phyloP scores from a whole-genome alignment of 2,888 invertebrate genomes.

The Drosophila rellima region DNA sequence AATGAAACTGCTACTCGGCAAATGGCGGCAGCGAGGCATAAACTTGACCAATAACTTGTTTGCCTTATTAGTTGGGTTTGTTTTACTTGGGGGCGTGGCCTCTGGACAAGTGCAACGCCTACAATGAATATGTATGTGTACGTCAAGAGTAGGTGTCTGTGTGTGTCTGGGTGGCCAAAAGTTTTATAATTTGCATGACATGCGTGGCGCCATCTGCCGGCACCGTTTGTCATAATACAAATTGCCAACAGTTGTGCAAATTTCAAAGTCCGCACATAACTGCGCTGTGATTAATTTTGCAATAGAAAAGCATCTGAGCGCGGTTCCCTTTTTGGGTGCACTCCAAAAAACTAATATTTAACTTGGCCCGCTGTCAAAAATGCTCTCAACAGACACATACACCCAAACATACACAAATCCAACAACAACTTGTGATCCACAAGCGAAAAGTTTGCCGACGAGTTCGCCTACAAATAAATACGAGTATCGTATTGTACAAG shows the following conservation, averaged over 20 bases:
- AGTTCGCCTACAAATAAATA: neutral
- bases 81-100: slow-evolving; percentile 13
- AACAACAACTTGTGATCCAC: neutral
- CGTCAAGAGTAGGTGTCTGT: slow-evolving; percentile 7
- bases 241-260: slow-evolving; percentile 69
- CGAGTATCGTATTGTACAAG: neutral
- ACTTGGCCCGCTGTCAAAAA: slow-evolving; percentile 29
- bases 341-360: slow-evolving; percentile 48
- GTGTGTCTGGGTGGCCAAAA: slow-evolving; percentile 46
- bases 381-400: neutral
- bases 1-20: slow-evolving; percentile 64
- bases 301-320: slow-evolving; percentile 52
- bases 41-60: slow-evolving; percentile 53
- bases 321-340: slow-evolving; percentile 7
- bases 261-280: slow-evolving; percentile 60
- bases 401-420: neutral
- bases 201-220: slow-evolving; percentile 76
- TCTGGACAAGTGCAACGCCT: slow-evolving; percentile 39
- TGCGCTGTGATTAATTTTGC: slow-evolving; percentile 69
- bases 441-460: neutral
- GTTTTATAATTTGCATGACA: slow-evolving; percentile 80
- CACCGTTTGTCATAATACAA: slow-evolving; percentile 70
- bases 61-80: slow-evolving; percentile 53
- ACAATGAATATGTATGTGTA: slow-evolving; percentile 1
- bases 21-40: slow-evolving; percentile 30